Percentiles rank a stretch among this genome's conserved stretches.
These are phyloP conservation scores for Pollachius pollachius DNA, from an alignment of 2,113 vertebrate genomes.

Conservation along the genomic window DNA sequence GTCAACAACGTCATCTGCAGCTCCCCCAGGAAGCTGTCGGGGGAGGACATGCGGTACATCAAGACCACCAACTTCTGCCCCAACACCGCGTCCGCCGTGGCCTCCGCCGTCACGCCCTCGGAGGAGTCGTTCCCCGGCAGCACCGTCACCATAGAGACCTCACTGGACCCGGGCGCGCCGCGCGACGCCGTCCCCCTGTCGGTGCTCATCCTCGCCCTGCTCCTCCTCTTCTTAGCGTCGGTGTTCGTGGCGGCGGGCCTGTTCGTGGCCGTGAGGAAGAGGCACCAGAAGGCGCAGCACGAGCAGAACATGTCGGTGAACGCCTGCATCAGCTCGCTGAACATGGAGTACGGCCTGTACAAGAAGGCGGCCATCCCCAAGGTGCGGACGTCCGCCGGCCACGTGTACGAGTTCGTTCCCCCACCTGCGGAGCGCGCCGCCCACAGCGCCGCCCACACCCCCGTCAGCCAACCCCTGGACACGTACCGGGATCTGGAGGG, in stretches of 20 bases:
- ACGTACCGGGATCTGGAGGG: conserved; percentile 91
- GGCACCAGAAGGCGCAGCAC: conserved; percentile 83
- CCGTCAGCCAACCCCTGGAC: conserved; percentile 79
- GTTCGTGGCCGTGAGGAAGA: conserved; percentile 89
- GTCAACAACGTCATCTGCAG: conserved; percentile 94
- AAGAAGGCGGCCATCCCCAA: conserved; percentile 82
- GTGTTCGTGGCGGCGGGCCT: conserved; percentile 92
- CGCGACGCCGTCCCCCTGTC: conserved; percentile 85
- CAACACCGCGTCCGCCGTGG: conserved; percentile 78
- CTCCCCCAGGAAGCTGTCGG: conserved; percentile 86
- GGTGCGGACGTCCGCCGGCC: conserved; percentile 87
- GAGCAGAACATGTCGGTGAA: conserved; percentile 88
- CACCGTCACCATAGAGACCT: conserved; percentile 81
- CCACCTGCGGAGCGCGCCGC: conserved; percentile 81
- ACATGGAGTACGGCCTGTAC: conserved; percentile 92
- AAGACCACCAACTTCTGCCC: conserved; percentile 85
- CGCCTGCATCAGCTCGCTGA: conserved; percentile 90
- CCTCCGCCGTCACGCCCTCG: conserved; percentile 84
- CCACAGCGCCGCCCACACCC: conserved; percentile 77
- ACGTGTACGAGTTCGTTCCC: conserved; percentile 93
- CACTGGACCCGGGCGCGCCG: conserved; percentile 75
- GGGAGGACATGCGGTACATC: conserved; percentile 87
- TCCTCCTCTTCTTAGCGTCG: conserved; percentile 91
- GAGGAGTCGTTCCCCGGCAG: conserved; percentile 78
- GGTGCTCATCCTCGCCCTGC: conserved; percentile 89